Base-by-base conservation (phyloP, 2,888 invertebrate genomes). In the Scotopteryx bipunctaria region DNA sequence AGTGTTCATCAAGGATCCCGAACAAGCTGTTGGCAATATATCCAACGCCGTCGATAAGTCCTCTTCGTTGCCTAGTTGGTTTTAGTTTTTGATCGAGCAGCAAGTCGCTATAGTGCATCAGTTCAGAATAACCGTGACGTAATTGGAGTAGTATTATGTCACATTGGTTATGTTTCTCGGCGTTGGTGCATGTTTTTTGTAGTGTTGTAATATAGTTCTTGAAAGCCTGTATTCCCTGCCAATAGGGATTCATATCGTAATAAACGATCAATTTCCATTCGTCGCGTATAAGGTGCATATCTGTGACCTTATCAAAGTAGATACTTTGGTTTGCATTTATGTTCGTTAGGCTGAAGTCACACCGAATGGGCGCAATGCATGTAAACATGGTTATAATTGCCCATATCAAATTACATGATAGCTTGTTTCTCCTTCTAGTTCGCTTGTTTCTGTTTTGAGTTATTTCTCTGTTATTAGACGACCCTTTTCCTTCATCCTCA, bases 1-100 rank as follows among this genome's bases (percentile, higher is more conserved):
- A 63, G 27, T 6, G 5, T 4, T 3, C 31, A 35, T n/a, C 33
- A 1, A 33, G 33, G 4, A 33, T 16, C 8, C 33, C 33, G 15
- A 33, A 33, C 3, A 21, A 21, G 21, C 21, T 21, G 6, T 21
- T 21, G 21, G 21, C 21, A 21, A 21, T 21, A 6, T 17, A 33
- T 3, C 33, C 33, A 16, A 33, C n/a, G 15, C 16, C 33, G n/a
- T 33, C 13, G 16, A 33, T 33, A 6, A 33, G 33, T 8, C 33
- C 33, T 8, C 33, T 5, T 16, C 16, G 15, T 8, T 1, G 6
- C 8, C 33, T 21, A 21, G 21, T 21, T 21, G 6, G n/a, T 1
- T 4, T 21, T 21, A 6, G 6, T 16, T 17, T 15, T 1, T n/a
- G 33, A 6, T 33, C 9, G 2, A 33, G 15, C 8, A 16, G 9